A percentile compares a stretch with the other conserved stretches of the same genome.
phyloP scores from a whole-genome alignment of 35 echinoderm and acorn worm genomes.

The Acanthaster planci region DNA sequence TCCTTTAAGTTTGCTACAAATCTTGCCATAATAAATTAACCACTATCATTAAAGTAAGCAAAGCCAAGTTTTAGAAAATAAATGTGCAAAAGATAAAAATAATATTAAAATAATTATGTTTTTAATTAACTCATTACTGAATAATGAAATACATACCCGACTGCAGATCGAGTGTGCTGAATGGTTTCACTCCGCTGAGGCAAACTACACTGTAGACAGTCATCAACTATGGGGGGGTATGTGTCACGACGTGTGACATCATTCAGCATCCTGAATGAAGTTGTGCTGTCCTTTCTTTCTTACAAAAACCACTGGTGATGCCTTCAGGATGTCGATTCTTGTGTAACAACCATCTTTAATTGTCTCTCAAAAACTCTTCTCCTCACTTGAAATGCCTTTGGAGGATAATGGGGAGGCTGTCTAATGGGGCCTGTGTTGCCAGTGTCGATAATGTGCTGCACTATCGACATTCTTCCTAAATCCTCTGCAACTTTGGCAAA shows the following conservation, averaged over 20 bases:
- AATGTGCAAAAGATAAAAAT: no score
- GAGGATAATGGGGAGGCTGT: slow-evolving; percentile 49
- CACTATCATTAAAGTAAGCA: no score
- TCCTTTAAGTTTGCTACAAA: no score
- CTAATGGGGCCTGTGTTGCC: slow-evolving; percentile 45
- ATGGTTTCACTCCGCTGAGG: slow-evolving; percentile 32
- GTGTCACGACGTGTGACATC: slow-evolving; percentile 12
- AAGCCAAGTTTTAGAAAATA: no score
- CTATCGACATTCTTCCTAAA: slow-evolving; percentile 40
- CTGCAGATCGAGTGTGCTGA: slow-evolving; percentile 57
- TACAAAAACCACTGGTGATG: slow-evolving; percentile 36
- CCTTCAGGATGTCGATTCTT: slow-evolving; percentile 22
- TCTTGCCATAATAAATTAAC: no score
- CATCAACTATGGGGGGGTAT: slow-evolving; percentile 33
- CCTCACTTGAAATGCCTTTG: slow-evolving; percentile 45
- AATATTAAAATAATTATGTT: no score
- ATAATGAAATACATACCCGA: no score
- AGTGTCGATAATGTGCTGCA: slow-evolving; percentile 61
- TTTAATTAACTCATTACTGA: no score
- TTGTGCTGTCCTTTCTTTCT: slow-evolving; percentile 45
- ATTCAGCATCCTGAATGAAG: slow-evolving; percentile 35
- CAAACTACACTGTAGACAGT: slow-evolving; percentile 53
- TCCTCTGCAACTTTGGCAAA: slow-evolving; percentile 74
- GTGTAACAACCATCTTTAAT: slow-evolving; percentile 44
- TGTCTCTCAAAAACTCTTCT: slow-evolving; percentile 38